Evolutionary conservation across 2,113 vertebrate genomes (phyloP).

Genomic region (Boleophthalmus pectinirostris): DNA sequence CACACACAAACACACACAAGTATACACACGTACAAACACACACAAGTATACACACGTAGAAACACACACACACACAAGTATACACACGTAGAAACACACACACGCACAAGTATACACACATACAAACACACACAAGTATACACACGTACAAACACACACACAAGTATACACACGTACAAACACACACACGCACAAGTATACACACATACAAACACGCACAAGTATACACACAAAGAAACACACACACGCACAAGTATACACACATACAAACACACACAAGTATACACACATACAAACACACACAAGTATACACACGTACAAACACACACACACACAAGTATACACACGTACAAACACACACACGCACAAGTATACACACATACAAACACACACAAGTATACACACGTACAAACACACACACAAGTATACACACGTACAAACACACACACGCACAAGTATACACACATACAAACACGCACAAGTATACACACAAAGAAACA

Average conservation of each 20-base stretch:
- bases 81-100: no score
- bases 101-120: constrained; percentile 7
- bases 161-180: no score
- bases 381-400: not conserved
- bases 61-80: constrained; percentile 17
- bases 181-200: constrained; percentile 29
- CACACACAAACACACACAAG: not conserved
- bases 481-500: no score
- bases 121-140: not conserved
- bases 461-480: constrained; percentile 6
- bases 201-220: no score
- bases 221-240: constrained; percentile 15
- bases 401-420: not conserved
- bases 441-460: no score
- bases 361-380: constrained; percentile 7
- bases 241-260: not conserved
- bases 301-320: no score
- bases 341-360: no score
- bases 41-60: no score
- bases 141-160: constrained; percentile 17
- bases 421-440: constrained; percentile 18
- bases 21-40: constrained; percentile 17
- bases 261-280: not conserved
- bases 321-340: constrained; percentile 14
- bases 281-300: constrained; percentile 1